Percentiles rank a stretch among this genome's conserved stretches.
These are phyloP conservation scores for Philaethria dido DNA, from an alignment of 2,888 invertebrate species.

Conservation along the genomic window DNA sequence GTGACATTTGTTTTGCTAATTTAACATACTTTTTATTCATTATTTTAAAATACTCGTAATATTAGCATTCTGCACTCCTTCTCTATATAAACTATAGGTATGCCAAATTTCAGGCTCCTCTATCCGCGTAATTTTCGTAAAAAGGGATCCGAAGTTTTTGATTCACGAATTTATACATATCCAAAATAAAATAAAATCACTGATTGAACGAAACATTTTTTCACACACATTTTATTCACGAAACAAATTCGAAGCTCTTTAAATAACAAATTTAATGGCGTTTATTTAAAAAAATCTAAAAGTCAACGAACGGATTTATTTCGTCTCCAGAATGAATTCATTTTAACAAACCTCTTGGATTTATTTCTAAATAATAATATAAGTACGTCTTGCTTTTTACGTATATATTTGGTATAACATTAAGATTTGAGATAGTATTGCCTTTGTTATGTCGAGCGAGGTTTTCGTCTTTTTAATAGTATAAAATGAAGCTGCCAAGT, in stretches of 20 bases:
- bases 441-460: constrained; percentile 30
- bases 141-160: too few species aligned
- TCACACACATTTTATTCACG: constrained; percentile 21
- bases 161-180: background rate
- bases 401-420: constrained; percentile 28
- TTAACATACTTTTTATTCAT: too few species aligned
- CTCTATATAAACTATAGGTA: too few species aligned
- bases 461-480: constrained; percentile 4
- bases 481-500: too few species aligned
- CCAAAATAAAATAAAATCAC: background rate
- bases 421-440: constrained; percentile 31
- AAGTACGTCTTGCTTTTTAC: constrained; percentile 28
- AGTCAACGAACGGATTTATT: constrained; percentile 39
- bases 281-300: constrained; percentile 37
- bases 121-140: too few species aligned
- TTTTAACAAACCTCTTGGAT: constrained; percentile 30
- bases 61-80: too few species aligned
- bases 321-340: constrained; percentile 36
- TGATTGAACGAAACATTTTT: background rate
- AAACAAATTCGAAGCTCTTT: constrained; percentile 34
- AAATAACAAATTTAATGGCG: constrained; percentile 35
- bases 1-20: too few species aligned
- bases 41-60: too few species aligned
- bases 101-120: too few species aligned
- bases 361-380: constrained; percentile 32